These are phyloP conservation scores for Drosophila pruinosa DNA, from an alignment of 1,140 invertebrate species.

Conservation along the genomic window DNA sequence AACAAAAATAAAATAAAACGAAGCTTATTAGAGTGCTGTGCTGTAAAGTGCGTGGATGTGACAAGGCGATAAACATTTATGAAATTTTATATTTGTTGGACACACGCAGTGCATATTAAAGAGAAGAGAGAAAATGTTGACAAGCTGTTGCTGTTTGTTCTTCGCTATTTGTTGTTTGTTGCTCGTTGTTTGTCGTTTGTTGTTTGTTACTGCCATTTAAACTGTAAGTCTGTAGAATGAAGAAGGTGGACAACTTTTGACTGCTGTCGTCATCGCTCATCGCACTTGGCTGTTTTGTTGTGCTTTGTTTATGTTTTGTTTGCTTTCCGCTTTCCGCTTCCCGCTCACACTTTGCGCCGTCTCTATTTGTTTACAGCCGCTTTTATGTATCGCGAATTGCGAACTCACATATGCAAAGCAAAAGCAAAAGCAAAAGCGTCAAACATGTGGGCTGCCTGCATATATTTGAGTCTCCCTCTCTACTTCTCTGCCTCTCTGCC, in stretches of 20 bases:
- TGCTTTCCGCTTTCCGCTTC: background rate
- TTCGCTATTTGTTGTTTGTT: constrained; percentile 13
- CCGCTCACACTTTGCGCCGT: background rate
- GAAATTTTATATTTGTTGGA: constrained; percentile 38
- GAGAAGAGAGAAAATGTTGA: constrained; percentile 55
- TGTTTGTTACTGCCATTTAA: constrained; percentile 12
- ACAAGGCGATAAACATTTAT: background rate
- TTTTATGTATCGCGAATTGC: constrained; percentile 62
- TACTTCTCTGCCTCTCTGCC: background rate
- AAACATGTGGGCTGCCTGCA: constrained; percentile 58
- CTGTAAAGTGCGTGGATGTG: background rate
- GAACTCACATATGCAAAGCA: constrained; percentile 54
- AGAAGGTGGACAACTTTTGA: constrained; percentile 6
- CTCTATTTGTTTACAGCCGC: constrained; percentile 49
- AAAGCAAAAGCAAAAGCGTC: too few species aligned
- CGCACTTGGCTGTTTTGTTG: constrained; percentile 17
- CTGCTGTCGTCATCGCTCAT: constrained; percentile 28
- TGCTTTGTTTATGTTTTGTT: constrained; percentile 55
- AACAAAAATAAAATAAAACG: background rate
- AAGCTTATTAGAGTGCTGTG: background rate
- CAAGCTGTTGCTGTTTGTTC: constrained; percentile 47
- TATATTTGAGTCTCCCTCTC: background rate
- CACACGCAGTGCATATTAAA: constrained; percentile 59
- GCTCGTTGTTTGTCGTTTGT: constrained; percentile 15
- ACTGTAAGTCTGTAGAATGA: background rate